Conservation (phyloP, 2,888 invertebrate genomes). For the Eristalis arbustorum region DNA sequence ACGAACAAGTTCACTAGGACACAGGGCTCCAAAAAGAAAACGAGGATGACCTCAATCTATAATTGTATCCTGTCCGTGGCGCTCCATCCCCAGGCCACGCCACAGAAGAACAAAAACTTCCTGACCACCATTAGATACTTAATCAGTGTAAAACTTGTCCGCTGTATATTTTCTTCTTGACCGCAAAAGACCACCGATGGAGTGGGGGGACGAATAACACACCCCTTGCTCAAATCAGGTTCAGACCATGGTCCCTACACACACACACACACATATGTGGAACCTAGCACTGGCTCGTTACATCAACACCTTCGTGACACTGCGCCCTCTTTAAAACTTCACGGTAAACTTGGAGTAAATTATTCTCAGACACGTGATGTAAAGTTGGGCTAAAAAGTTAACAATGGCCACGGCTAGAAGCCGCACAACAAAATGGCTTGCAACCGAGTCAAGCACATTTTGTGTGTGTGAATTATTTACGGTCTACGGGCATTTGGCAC, state of each 20-base stretch:
- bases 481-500: conserved; percentile 52
- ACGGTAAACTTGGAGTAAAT: conserved; percentile 52
- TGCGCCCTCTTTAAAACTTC: conserved; percentile 61
- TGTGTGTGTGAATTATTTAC: conserved; percentile 61
- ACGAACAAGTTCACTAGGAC: background rate
- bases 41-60: background rate
- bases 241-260: background rate
- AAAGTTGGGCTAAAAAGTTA: conserved; percentile 52
- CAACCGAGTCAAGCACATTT: conserved; percentile 53
- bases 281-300: conserved; percentile 7
- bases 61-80: background rate
- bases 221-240: background rate
- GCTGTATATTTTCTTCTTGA: background rate
- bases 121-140: background rate
- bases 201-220: background rate
- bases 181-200: background rate
- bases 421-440: conserved; percentile 42
- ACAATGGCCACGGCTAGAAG: conserved; percentile 43
- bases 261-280: background rate
- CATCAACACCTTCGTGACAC: conserved; percentile 68
- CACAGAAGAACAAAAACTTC: background rate
- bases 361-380: conserved; percentile 63
- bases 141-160: background rate
- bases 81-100: background rate
- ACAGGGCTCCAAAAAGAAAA: background rate